phyloP scores from a whole-genome alignment of 2,113 vertebrate species.

The Phaetusa simplex region DNA sequence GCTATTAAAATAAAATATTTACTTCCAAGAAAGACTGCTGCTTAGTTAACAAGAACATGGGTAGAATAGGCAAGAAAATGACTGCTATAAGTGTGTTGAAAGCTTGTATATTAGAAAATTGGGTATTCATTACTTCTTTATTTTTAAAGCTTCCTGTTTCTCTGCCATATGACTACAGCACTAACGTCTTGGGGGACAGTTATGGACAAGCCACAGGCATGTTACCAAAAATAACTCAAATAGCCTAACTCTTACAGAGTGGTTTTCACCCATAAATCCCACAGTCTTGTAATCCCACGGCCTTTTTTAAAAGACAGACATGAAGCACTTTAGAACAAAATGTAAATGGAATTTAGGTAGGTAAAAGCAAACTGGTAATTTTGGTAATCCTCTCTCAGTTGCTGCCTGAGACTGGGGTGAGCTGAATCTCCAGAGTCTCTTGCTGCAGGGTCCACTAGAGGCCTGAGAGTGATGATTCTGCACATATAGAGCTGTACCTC shows the following conservation, averaged over 20 bases:
- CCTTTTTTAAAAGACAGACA: neutral
- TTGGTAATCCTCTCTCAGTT: neutral
- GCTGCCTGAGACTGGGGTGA: neutral
- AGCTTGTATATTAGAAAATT: neutral
- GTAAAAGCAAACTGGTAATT: neutral
- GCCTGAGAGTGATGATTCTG: neutral
- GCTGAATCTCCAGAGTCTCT: neutral
- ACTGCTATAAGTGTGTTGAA: neutral
- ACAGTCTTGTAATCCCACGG: neutral
- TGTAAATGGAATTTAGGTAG: neutral
- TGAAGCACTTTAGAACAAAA: neutral
- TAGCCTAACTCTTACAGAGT: neutral
- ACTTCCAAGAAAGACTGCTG: neutral
- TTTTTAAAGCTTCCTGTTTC: neutral
- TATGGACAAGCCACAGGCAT: neutral
- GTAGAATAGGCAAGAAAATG: slow-evolving; percentile 19
- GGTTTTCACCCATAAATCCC: neutral
- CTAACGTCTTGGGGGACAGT: neutral
- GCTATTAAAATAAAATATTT: slow-evolving; percentile 47
- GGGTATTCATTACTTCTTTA: neutral
- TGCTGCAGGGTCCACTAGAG: neutral
- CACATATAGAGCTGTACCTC: neutral
- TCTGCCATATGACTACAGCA: neutral
- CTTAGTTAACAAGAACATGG: slow-evolving; percentile 25
- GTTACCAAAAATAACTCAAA: neutral